These are phyloP conservation scores for Eclectus roratus DNA, from an alignment of 2,113 vertebrate genomes.

Conservation along the genomic window DNA sequence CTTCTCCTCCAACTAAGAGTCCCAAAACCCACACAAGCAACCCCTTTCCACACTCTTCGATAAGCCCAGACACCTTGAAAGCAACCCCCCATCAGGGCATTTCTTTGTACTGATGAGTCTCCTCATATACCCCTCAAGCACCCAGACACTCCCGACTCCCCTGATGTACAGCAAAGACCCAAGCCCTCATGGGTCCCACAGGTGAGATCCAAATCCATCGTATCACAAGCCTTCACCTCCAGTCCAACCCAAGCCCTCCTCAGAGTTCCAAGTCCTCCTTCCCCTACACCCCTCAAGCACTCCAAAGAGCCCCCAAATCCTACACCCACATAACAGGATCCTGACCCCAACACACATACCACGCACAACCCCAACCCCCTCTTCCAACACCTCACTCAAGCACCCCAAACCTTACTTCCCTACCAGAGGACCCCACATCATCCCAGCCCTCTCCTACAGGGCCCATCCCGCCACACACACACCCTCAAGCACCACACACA, in stretches of 20 bases:
- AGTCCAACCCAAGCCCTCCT: not conserved
- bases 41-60: too few relatives aligned
- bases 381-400: not conserved
- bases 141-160: too few relatives aligned
- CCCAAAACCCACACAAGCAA: not conserved
- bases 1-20: fast-evolving
- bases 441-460: not conserved
- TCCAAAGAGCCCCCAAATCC: not conserved
- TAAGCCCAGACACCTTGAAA: not conserved
- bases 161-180: not conserved
- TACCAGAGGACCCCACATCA: not conserved
- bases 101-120: not conserved
- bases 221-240: not conserved
- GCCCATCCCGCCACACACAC: not conserved
- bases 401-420: not conserved
- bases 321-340: fast-evolving
- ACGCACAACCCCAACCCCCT: not conserved
- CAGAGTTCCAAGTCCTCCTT: not conserved
- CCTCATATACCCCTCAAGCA: too few relatives aligned
- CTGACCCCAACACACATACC: too few relatives aligned
- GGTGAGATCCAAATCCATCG: not conserved
- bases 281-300: not conserved
- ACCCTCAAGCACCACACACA: too few relatives aligned
- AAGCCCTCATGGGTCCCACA: not conserved
- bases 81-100: not conserved